Evolutionary conservation across 2,113 vertebrate genomes (phyloP).

Genomic region (Thymallus thymallus): DNA sequence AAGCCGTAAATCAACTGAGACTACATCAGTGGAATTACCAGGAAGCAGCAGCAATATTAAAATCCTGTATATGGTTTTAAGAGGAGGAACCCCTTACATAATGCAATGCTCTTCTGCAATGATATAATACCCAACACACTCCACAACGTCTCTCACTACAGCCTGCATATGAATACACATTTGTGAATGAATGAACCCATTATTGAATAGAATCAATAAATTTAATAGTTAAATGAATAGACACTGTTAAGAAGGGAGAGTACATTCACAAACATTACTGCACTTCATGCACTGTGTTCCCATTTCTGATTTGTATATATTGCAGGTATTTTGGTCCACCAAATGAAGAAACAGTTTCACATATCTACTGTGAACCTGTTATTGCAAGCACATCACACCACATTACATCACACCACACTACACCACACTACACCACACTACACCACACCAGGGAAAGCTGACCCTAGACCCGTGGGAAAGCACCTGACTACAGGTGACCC

Average conservation of each 20-base stretch:
- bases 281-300: background rate
- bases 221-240: background rate
- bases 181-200: background rate
- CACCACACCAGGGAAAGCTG: background rate
- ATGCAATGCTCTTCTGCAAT: conserved; percentile 41
- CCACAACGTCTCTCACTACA: conserved; percentile 12
- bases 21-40: conserved; percentile 58
- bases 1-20: conserved; percentile 52
- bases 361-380: background rate
- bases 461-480: background rate
- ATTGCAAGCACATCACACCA: background rate
- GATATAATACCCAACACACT: conserved; percentile 37
- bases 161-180: background rate
- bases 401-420: no score
- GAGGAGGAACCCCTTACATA: conserved; percentile 51
- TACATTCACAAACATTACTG: background rate
- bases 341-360: no score
- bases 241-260: background rate
- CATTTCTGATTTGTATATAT: background rate
- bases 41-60: conserved; percentile 36
- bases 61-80: conserved; percentile 57
- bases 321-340: background rate
- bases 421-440: no score
- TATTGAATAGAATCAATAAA: background rate
- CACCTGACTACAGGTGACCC: background rate